A percentile compares a stretch with the other conserved stretches of the same genome.
Evolutionary conservation across 2,113 vertebrate species (phyloP).

Genomic region (Enhydra lutris): DNA sequence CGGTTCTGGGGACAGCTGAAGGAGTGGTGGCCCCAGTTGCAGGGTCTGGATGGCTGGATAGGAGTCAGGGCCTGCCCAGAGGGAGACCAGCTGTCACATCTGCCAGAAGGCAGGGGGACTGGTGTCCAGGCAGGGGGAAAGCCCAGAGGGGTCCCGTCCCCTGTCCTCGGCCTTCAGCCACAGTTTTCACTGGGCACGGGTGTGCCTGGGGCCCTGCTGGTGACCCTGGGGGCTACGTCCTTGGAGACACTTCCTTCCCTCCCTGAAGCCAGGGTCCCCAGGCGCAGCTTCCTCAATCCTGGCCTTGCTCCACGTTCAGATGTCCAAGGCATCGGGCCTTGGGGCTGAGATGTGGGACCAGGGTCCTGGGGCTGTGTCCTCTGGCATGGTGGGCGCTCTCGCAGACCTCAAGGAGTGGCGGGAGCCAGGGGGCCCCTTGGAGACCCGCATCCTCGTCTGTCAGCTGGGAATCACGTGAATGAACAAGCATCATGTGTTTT

Average conservation of each 20-base stretch:
- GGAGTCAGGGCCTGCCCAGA: background rate
- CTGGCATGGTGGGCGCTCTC: accelerated
- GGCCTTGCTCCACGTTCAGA: background rate
- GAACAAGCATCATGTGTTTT: background rate
- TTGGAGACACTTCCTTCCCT: background rate
- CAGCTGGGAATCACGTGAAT: background rate
- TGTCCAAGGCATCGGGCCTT: background rate
- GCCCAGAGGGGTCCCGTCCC: accelerated
- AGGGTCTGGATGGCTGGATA: background rate
- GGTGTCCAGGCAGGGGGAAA: background rate
- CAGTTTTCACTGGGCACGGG: background rate
- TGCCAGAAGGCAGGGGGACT: background rate
- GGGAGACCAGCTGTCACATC: background rate
- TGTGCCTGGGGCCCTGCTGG: background rate
- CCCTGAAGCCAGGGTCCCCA: background rate
- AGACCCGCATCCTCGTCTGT: background rate
- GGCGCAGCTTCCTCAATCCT: background rate
- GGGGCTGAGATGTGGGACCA: background rate
- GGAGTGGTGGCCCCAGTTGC: background rate
- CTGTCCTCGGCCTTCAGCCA: accelerated
- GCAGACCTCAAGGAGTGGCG: background rate
- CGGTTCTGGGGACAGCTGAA: accelerated
- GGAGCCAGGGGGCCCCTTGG: background rate
- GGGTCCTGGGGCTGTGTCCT: background rate
- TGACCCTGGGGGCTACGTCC: background rate